These are phyloP conservation scores for Listronotus oregonensis DNA, from an alignment of 1,140 invertebrate genomes.

Conservation along the genomic window DNA sequence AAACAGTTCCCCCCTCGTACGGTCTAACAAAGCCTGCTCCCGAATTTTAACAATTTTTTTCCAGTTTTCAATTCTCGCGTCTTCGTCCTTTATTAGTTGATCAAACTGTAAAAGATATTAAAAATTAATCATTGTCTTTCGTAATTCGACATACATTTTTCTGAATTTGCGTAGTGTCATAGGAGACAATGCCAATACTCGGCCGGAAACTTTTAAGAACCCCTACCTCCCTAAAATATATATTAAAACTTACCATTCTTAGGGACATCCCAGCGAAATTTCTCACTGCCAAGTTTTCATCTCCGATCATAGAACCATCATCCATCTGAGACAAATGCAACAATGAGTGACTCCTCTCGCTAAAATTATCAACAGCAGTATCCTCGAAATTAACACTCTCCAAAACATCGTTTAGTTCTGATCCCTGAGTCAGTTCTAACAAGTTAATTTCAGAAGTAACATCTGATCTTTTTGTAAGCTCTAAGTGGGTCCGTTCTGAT, in stretches of 20 bases:
- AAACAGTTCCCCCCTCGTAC: slow-evolving; percentile 53
- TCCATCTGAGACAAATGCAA: not conserved
- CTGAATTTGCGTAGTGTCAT: too few relatives aligned
- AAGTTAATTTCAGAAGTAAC: not conserved
- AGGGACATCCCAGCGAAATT: slow-evolving; percentile 45
- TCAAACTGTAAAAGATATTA: slow-evolving; percentile 48
- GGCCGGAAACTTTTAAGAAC: too few relatives aligned
- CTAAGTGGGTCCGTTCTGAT: not conserved
- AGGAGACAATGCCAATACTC: too few relatives aligned
- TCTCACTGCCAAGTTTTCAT: slow-evolving; percentile 30
- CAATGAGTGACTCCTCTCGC: slow-evolving; percentile 5
- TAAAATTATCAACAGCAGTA: not conserved
- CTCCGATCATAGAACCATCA: not conserved
- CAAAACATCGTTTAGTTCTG: not conserved
- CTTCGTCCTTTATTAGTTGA: slow-evolving; percentile 54
- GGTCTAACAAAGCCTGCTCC: slow-evolving; percentile 51
- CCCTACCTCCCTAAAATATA: too few relatives aligned
- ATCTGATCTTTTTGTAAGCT: too few relatives aligned
- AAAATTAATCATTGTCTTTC: too few relatives aligned
- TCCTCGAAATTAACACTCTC: not conserved
- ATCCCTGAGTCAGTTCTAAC: not conserved
- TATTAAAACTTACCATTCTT: slow-evolving; percentile 47
- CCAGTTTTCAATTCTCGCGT: slow-evolving; percentile 51
- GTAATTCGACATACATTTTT: too few relatives aligned
- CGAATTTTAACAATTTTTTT: slow-evolving; percentile 53